Base-by-base conservation (phyloP, 2,797 vertebrate genomes). In the Amblyraja radiata region DNA sequence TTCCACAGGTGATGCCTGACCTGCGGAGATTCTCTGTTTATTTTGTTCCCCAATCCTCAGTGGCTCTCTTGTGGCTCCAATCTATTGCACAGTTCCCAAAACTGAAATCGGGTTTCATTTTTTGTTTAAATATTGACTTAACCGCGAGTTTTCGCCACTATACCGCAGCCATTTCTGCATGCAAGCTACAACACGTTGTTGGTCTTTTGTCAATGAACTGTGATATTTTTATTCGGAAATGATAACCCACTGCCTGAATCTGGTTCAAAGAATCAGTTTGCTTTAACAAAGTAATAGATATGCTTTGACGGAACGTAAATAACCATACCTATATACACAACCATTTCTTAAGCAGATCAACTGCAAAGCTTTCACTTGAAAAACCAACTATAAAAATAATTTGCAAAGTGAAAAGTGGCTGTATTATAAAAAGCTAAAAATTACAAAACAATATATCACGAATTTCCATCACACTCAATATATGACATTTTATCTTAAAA, bases 341-440 rank as follows among this genome's bases (percentile, higher is more conserved):
- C 5, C 10, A 92, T 92, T 74, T 74, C 28, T 54, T 76, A 74
- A 92, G 71, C 68, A 74, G 90, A 92, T 92, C 90, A 92, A 92
- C 90, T 91, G 90, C 68, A 73, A 11, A 92, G 90, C 71, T 76
- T 91, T 54, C 32, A 65, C 61, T 68, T 76, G 25, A 23, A 76
- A 76, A 90, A 36, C 2, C 21, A 91, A 92, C 46, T 92, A 92
- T 92, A 92, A 92, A 92, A 92, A 92, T 92, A 92, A 92, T 74
- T 92, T 92, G 90, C 71, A 92, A 92, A 54, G 23, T 92, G 71
- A 74, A 92, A 74, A 76, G 58, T 92, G 73, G 90, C 68, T 28
- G 36, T 10, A 91, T 91, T 54, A 91, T 54, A 91, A 61, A 91
- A 91, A 21, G 39, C 23, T 54, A 76, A 46, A 58, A 54, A 88